Base-by-base conservation (phyloP, 2,888 invertebrate species). In the Hetaerina titia region DNA sequence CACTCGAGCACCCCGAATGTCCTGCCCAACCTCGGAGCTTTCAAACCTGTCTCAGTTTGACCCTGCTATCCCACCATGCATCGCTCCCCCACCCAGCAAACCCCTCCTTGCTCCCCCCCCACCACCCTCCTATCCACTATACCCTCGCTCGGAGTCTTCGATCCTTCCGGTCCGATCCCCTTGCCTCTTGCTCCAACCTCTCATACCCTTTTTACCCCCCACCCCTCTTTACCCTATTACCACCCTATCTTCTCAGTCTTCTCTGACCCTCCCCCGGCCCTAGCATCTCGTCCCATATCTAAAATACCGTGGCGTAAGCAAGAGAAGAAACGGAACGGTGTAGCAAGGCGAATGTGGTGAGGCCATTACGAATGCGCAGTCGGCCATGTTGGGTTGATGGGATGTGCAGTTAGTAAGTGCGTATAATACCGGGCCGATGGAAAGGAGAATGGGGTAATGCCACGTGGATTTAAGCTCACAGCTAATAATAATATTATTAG, bases 181-280 rank as follows among this genome's bases (percentile, higher is more conserved):
- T 89, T 56, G 7, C 56, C 57, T 56, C 89, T 17, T 22, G 15
- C 17, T 17, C 87, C 5, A 31, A 88, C 6, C 88, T 45, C 31
- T n/a, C 81, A 13, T 13, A 17, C 87, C 87, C 25, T 87, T 25
- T 87, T 87, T 87, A 25, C 13, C 31, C 87, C 25, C 19, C 19
- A 1, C 31, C 31, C 31, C 95, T 17, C 95, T 95, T 45, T 17
- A 45, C 63, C 63, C 15, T 17, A 17, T 63, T 5, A 5, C 11
- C 63, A 11, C 17, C 63, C 63, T 17, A 63, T 63, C 11, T 63
- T 17, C 11, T 5, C 1, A 17, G 63, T 63, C 11, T 17, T 17
- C 17, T 17, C 11, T 17, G 63, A 63, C 63, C 63, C 63, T 17
- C 17, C 17, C 63, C 63, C 2, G 1, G 17, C 1, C 17, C 63